A percentile compares a stretch with the other conserved stretches of the same genome.
Conservation (phyloP, 2,888 invertebrate species). For the Acholoe squamosa region DNA sequence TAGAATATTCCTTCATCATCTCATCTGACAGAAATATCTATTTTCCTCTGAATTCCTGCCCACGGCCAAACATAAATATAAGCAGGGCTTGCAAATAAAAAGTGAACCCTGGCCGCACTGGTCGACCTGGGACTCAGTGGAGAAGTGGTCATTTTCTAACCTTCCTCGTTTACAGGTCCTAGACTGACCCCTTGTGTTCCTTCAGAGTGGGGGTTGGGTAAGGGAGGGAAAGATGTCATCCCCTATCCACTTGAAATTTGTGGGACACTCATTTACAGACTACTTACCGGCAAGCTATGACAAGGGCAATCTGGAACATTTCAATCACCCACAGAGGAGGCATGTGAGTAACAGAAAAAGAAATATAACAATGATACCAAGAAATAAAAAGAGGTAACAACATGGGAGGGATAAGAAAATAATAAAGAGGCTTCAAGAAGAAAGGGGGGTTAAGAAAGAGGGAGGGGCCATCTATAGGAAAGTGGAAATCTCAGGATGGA, state of each 20-base stretch:
- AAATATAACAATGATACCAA: too few relatives aligned
- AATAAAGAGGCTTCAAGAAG: background rate
- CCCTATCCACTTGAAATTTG: background rate
- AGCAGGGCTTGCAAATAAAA: background rate
- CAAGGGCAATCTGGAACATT: conserved; percentile 23
- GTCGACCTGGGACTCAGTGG: background rate
- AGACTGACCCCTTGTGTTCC: conserved; percentile 31
- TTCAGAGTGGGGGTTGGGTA: background rate
- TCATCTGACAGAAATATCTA: conserved; percentile 34
- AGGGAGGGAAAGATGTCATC: background rate
- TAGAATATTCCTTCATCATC: conserved; percentile 45
- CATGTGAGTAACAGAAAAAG: too few relatives aligned
- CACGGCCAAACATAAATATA: conserved; percentile 15
- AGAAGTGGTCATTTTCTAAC: background rate
- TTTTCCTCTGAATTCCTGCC: conserved; percentile 25
- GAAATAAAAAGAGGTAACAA: too few relatives aligned
- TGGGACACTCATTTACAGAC: background rate
- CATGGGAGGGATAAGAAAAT: conserved; percentile 8
- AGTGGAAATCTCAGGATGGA: conserved; percentile 42
- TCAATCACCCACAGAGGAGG: background rate
- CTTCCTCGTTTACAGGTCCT: background rate
- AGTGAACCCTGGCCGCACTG: background rate
- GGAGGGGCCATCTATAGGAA: background rate
- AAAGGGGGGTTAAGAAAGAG: background rate
- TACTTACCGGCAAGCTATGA: conserved; percentile 12